Base-by-base conservation (phyloP, 2,797 vertebrate genomes). In the Tenualosa ilisha region DNA sequence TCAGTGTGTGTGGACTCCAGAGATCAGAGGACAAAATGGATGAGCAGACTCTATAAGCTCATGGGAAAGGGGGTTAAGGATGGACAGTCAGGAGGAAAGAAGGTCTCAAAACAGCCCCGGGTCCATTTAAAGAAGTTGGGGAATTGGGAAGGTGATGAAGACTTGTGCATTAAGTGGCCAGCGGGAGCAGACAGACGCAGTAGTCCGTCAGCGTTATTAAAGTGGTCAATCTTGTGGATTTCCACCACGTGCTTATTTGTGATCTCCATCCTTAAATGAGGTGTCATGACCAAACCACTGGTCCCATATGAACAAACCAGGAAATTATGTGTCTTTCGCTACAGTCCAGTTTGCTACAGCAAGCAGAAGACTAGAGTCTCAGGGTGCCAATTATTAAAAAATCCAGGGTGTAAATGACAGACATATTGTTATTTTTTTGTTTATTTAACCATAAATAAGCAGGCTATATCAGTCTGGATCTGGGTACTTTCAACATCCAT, bases 231-330 rank as follows among this genome's bases (percentile, higher is more conserved):
- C 72, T 31, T 75, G 49, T 46, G 61, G 24, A 54, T 61, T 59
- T 59, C n/a, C 68, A 6, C 37, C 68, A 0, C 6, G 40, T 46
- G 37, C 72, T 79, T 79, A 46, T 46, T 79, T 79, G 17, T 17
- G 17, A 15, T 6, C 54, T 63, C 84, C 24, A 40, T 81, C 20
- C 84, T 84, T 46, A 46, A 79, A 79, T 79, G 15, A 6, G 72
- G 17, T 31, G 26, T 37, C 26, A 37, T 9, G 61, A 37, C 59
- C 51, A 72, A 51, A 51, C 63, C 50, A 43, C 26, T 26, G 24
- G 65, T 46, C 37, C 40, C 40, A 20, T 9, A 2, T 9, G 72
- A 13, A n/a, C 40, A 79, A 8, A 43, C 40, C 40, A 79, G 40
- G 72, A 17, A 40, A 46, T 43, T 22, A 43, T 31, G 4, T 1